Conservation (phyloP, 2,888 invertebrate genomes). For the Neelides folsomi region DNA sequence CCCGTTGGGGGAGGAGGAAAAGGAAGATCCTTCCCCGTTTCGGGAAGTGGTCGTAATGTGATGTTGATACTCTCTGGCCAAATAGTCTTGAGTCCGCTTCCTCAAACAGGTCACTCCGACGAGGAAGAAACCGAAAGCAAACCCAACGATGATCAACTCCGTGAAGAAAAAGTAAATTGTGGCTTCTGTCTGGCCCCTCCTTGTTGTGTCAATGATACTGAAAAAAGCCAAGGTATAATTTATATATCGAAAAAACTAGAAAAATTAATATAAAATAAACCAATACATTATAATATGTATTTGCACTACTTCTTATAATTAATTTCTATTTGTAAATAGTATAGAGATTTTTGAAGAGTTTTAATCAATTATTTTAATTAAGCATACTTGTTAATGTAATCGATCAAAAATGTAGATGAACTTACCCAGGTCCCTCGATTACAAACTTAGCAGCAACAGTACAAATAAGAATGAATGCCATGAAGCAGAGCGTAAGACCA, state of each 20-base stretch:
- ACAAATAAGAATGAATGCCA: constrained; percentile 25
- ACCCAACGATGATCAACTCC: constrained; percentile 27
- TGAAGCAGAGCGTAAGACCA: constrained; percentile 29
- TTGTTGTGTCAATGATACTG: constrained; percentile 14
- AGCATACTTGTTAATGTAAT: no score
- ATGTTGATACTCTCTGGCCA: constrained; percentile 24
- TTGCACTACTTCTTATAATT: no score
- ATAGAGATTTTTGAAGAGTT: no score
- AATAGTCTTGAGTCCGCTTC: constrained; percentile 24
- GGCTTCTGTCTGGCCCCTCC: neutral
- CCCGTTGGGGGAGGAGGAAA: neutral
- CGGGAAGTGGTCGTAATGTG: constrained; percentile 18
- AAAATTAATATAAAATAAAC: no score
- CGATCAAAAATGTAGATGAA: neutral
- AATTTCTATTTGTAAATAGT: no score
- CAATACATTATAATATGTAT: no score
- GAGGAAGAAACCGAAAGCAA: constrained; percentile 26
- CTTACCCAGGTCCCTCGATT: constrained; percentile 14
- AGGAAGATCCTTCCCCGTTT: neutral
- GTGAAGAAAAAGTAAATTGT: constrained; percentile 23
- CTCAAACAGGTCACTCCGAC: constrained; percentile 26
- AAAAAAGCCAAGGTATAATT: no score
- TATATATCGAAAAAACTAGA: no score
- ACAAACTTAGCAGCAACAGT: constrained; percentile 21
- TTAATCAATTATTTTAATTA: no score